phyloP scores from a whole-genome alignment of 2,113 vertebrate genomes.

The Bubalus kerabau region DNA sequence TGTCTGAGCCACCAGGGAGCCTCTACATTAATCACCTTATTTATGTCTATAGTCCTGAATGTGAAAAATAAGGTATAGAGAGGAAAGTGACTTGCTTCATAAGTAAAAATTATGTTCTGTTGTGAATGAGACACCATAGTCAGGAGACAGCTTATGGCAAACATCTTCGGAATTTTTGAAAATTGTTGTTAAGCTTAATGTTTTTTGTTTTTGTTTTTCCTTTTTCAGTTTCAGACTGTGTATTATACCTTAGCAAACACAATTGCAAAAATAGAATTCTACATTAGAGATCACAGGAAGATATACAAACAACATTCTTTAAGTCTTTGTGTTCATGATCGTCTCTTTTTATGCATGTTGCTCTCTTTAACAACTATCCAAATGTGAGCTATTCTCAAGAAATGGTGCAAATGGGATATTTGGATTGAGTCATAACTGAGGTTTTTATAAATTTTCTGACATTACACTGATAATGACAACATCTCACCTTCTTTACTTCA shows the following conservation, averaged over 20 bases:
- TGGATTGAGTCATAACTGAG: background rate
- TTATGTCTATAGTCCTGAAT: background rate
- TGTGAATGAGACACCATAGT: background rate
- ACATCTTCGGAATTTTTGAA: background rate
- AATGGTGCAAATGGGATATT: background rate
- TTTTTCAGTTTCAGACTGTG: background rate
- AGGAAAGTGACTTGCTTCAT: background rate
- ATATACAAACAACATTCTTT: background rate
- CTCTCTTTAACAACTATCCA: background rate
- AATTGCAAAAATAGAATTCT: background rate
- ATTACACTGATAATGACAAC: background rate
- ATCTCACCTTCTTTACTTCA: background rate
- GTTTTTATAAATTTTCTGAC: background rate
- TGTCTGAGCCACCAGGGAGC: background rate
- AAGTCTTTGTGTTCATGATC: background rate
- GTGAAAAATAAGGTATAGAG: background rate
- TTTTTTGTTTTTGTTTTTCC: background rate
- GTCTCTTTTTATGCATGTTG: background rate
- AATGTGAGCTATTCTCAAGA: background rate
- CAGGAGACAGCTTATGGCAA: background rate
- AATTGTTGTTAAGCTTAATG: background rate
- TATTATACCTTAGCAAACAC: background rate
- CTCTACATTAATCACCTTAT: background rate
- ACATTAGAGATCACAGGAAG: background rate
- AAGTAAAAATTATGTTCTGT: background rate